Conservation (phyloP, 2,797 vertebrate genomes). For the Cryptoblepharus egeriae region DNA sequence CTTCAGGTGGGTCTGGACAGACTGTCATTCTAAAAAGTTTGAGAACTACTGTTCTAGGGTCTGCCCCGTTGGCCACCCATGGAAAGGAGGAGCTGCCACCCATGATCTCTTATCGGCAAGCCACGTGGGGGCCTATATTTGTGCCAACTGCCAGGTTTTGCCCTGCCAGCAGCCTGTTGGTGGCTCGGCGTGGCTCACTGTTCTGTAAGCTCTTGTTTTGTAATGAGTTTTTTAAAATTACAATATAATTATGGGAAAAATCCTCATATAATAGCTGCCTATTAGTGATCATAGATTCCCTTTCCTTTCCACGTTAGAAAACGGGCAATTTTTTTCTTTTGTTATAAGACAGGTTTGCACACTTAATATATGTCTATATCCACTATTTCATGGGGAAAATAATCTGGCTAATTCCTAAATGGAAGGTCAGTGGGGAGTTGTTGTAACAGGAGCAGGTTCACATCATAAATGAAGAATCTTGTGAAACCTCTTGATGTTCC, state of each 20-base stretch:
- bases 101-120: too few species aligned
- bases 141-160: too few species aligned
- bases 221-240: background rate
- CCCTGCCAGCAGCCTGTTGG: too few species aligned
- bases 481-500: background rate
- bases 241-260: background rate
- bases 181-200: background rate
- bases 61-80: too few species aligned
- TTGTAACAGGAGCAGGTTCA: background rate
- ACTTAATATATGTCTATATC: background rate
- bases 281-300: background rate
- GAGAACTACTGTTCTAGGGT: too few species aligned
- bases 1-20: too few species aligned
- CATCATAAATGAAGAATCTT: too few species aligned
- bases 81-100: too few species aligned
- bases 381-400: background rate
- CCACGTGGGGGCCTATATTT: too few species aligned
- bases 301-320: background rate
- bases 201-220: background rate
- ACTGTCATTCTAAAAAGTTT: too few species aligned
- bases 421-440: background rate
- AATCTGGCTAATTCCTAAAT: background rate
- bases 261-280: background rate
- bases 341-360: background rate
- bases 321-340: background rate